phyloP scores from a whole-genome alignment of 1,140 invertebrate genomes.

The Drosophila baimaii region DNA sequence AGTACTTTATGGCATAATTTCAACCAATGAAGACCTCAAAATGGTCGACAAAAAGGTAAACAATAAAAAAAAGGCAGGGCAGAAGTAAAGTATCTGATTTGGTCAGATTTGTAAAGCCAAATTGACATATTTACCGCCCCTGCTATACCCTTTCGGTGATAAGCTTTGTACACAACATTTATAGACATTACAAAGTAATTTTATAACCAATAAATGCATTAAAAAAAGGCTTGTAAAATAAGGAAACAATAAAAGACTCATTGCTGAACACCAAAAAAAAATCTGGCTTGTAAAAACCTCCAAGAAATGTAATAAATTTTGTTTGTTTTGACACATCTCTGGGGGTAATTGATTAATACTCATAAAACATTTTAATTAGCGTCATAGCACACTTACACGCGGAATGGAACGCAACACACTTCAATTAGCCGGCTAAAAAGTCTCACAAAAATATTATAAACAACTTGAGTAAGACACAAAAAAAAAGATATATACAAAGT shows the following conservation, averaged over 20 bases:
- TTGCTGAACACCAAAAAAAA: neutral
- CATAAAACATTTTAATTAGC: constrained; percentile 46
- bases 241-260: neutral
- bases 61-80: neutral
- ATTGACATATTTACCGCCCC: neutral
- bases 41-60: neutral
- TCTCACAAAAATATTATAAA: constrained; percentile 25
- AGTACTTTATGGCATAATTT: neutral
- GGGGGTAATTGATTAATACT: constrained; percentile 18
- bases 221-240: constrained; percentile 8
- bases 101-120: neutral
- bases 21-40: neutral
- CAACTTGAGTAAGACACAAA: neutral
- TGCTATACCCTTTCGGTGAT: constrained; percentile 8
- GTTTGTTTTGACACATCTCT: constrained; percentile 2
- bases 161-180: constrained; percentile 3
- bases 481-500: constrained; percentile 11
- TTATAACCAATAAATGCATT: constrained; percentile 3
- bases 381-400: constrained; percentile 1
- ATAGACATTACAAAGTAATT: neutral
- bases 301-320: constrained; percentile 23
- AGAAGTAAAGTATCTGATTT: too few species aligned
- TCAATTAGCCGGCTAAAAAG: constrained; percentile 16
- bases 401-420: constrained; percentile 6
- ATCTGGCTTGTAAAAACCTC: neutral